Conservation (phyloP, 2,797 vertebrate genomes). For the Leptodactylus fallax region DNA sequence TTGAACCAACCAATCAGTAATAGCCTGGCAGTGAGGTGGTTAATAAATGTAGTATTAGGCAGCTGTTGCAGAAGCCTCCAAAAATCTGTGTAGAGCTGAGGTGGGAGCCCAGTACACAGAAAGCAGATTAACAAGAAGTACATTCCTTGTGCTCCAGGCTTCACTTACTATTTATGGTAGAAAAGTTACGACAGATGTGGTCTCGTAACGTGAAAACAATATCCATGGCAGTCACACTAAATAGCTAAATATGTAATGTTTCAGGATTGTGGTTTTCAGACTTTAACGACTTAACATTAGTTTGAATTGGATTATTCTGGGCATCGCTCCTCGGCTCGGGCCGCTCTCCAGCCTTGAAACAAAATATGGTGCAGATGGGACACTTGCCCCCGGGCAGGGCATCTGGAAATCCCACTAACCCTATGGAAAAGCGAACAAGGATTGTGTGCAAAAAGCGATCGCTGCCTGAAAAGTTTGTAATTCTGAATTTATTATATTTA, state of each 20-base stretch:
- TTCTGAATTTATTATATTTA: slow-evolving; percentile 52
- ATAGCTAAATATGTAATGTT: slow-evolving; percentile 61
- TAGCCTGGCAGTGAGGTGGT: slow-evolving; percentile 8
- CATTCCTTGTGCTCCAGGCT: slow-evolving; percentile 53
- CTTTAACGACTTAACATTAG: slow-evolving; percentile 59
- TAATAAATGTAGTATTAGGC: background rate
- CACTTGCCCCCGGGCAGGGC: slow-evolving; percentile 60
- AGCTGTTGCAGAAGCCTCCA: slow-evolving; percentile 35
- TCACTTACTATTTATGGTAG: slow-evolving; percentile 55
- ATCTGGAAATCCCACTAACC: slow-evolving; percentile 60
- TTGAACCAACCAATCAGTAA: background rate
- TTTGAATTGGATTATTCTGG: slow-evolving; percentile 64
- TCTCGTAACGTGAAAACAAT: slow-evolving; percentile 60
- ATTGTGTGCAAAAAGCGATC: slow-evolving; percentile 6
- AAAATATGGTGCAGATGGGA: slow-evolving; percentile 58
- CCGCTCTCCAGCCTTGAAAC: slow-evolving; percentile 54
- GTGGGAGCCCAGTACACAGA: slow-evolving; percentile 37
- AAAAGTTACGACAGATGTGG: slow-evolving; percentile 55
- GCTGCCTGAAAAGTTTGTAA: slow-evolving; percentile 37
- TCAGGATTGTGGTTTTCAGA: slow-evolving; percentile 60
- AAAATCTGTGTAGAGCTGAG: background rate
- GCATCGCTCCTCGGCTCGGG: slow-evolving; percentile 50
- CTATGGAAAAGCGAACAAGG: slow-evolving; percentile 46
- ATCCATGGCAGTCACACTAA: slow-evolving; percentile 59
- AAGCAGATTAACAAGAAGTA: slow-evolving; percentile 45